Conservation (phyloP, 2,797 vertebrate genomes). For the Leptoclinus maculatus region DNA sequence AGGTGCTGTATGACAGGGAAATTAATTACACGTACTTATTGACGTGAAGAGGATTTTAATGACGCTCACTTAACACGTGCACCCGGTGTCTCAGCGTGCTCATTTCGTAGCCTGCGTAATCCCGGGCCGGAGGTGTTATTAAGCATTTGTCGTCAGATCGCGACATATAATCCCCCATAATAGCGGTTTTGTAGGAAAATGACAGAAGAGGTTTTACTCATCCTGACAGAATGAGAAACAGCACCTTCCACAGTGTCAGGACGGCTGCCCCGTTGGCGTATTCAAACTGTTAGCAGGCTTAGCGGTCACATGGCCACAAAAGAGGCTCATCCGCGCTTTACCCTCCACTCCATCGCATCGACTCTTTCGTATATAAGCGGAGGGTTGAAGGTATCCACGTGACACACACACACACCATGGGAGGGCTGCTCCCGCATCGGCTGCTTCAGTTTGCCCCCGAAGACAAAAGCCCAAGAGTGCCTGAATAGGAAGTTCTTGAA, state of each 20-base stretch:
- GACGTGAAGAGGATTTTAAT: constrained; percentile 54
- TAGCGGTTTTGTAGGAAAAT: constrained; percentile 36
- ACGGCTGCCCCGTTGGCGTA: not conserved
- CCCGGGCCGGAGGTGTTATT: not conserved
- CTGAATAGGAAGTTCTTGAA: constrained; percentile 39
- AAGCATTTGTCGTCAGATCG: constrained; percentile 8
- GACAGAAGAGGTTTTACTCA: constrained; percentile 19
- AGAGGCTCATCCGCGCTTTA: constrained; percentile 6
- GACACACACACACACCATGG: constrained; percentile 33
- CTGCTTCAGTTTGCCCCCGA: constrained; percentile 24
- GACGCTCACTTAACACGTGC: constrained; percentile 22
- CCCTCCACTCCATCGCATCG: constrained; percentile 16
- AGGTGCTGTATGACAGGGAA: too few relatives aligned
- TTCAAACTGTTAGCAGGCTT: constrained; percentile 15
- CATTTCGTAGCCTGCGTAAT: constrained; percentile 25
- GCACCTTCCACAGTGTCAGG: constrained; percentile 15
- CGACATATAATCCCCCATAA: constrained; percentile 31
- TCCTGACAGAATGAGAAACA: constrained; percentile 17
- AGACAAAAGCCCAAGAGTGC: constrained; percentile 40
- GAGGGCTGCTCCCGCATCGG: constrained; percentile 29
- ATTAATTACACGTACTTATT: too few relatives aligned
- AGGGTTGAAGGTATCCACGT: constrained; percentile 31
- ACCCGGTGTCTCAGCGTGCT: constrained; percentile 26
- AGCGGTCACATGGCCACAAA: constrained; percentile 17
- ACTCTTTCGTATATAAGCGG: constrained; percentile 35